Conservation (phyloP, 2,888 invertebrate species). For the Netelia virgata region DNA sequence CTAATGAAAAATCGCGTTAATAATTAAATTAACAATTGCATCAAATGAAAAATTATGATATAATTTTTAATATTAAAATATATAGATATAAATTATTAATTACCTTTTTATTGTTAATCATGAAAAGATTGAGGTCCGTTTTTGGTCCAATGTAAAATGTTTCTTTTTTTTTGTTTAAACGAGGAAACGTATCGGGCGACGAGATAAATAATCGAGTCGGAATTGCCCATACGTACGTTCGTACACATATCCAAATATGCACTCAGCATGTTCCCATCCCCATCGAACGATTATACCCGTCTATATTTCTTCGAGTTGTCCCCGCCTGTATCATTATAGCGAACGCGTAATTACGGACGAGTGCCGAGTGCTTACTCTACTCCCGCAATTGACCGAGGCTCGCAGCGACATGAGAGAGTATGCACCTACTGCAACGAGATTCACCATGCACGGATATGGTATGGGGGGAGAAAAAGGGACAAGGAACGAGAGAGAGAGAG, state of each 20-base stretch:
- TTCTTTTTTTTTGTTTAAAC: no score
- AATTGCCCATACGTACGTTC: not conserved
- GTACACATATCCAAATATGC: not conserved
- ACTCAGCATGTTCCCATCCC: not conserved
- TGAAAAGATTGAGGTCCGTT: no score
- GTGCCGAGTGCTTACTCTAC: slow-evolving; percentile 52
- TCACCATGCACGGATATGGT: not conserved
- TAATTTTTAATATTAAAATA: no score
- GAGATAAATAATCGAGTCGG: not conserved
- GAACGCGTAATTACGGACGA: slow-evolving; percentile 57
- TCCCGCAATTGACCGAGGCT: slow-evolving; percentile 38
- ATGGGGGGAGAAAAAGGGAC: slow-evolving; percentile 1
- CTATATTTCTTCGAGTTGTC: slow-evolving; percentile 61
- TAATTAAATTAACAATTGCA: not conserved
- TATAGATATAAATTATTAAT: no score
- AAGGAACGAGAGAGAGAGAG: slow-evolving; percentile 20
- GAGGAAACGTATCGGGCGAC: not conserved
- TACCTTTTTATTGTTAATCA: no score
- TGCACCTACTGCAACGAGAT: not conserved
- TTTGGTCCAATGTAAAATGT: not conserved
- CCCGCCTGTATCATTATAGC: slow-evolving; percentile 59
- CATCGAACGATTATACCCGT: slow-evolving; percentile 16
- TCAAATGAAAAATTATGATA: no score
- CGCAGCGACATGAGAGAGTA: not conserved
- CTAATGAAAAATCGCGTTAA: not conserved